phyloP scores from a whole-genome alignment of 2,113 vertebrate species.

The Tragelaphus buxtoni region DNA sequence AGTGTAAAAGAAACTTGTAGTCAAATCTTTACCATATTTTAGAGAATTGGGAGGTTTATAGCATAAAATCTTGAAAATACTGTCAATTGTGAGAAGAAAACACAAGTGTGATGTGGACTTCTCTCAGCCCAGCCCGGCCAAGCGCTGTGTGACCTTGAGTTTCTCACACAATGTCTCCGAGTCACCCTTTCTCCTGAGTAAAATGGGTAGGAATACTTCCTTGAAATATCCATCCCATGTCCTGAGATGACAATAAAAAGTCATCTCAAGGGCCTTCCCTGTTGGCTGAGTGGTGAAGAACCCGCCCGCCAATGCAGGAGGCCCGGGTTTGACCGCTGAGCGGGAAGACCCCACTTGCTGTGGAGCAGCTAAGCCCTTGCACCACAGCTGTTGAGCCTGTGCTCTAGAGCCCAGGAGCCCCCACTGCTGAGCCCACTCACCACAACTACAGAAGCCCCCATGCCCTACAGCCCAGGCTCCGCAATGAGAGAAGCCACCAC shows the following conservation, averaged over 20 bases:
- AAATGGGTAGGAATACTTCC: neutral
- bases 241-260: neutral
- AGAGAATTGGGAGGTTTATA: neutral
- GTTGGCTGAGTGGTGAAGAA: neutral
- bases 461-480: neutral
- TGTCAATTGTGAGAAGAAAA: neutral
- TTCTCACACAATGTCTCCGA: neutral
- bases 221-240: neutral
- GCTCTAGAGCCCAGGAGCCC: neutral
- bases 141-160: neutral
- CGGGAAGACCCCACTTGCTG: neutral
- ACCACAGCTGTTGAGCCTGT: neutral
- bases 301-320: neutral
- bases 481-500: fast-evolving
- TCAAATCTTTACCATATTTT: neutral
- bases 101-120: neutral
- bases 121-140: neutral
- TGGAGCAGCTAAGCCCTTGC: neutral
- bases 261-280: neutral
- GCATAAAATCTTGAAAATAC: neutral
- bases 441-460: neutral
- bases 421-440: neutral
- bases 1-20: neutral
- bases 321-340: neutral
- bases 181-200: neutral